Evolutionary conservation across 2,113 vertebrate genomes (phyloP).

Genomic region (Zosterops hypoxanthus): DNA sequence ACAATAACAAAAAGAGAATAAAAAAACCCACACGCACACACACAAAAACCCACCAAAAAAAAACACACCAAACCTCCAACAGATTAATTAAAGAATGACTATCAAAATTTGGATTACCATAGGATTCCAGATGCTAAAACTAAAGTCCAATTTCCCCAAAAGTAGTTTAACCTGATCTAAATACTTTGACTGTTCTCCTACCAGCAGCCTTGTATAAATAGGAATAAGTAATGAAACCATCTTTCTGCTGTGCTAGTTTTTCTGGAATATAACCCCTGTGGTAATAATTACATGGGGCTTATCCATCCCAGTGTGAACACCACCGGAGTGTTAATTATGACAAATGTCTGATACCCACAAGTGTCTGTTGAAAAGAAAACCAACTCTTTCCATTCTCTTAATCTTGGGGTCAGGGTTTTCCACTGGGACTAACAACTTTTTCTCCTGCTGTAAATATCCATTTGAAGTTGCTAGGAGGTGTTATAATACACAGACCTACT

Average conservation of each 20-base stretch:
- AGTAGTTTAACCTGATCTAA: background rate
- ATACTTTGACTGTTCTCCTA: background rate
- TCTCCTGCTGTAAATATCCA: constrained; percentile 2
- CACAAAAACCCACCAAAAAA: no score
- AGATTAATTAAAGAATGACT: background rate
- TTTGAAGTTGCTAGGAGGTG: constrained; percentile 30
- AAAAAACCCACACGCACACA: background rate
- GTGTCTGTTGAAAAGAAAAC: constrained; percentile 26
- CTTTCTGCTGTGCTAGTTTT: constrained; percentile 28
- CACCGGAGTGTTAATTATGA: constrained; percentile 51
- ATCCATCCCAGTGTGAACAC: constrained; percentile 45
- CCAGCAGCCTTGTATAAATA: background rate
- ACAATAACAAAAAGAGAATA: no score
- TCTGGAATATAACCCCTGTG: constrained; percentile 31
- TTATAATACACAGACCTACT: constrained; percentile 21
- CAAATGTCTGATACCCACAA: constrained; percentile 28
- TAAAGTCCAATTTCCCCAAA: background rate
- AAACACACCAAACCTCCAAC: background rate
- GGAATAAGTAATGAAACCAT: constrained; percentile 27
- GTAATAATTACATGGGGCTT: constrained; percentile 58
- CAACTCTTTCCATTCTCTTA: constrained; percentile 29
- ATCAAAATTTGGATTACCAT: background rate
- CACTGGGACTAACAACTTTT: constrained; percentile 47
- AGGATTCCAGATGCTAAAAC: background rate
- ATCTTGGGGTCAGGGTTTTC: constrained; percentile 35